Evolutionary conservation across 2,113 vertebrate species (phyloP), one percentile per base, ranked within the genome.

Genomic region (Myotis brandtii): DNA sequence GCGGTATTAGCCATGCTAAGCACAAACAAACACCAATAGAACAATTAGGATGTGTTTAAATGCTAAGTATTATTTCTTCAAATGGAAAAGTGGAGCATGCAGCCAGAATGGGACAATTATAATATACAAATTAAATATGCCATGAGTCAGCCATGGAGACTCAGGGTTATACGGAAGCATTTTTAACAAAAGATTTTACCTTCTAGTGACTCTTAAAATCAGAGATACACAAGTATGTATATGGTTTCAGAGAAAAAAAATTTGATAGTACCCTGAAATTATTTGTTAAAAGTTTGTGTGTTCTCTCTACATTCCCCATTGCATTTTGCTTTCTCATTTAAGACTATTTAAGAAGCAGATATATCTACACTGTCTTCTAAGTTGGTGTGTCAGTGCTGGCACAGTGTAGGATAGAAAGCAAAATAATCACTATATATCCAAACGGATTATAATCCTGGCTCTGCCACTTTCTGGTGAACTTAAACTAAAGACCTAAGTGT

Each of bases 161-260:
- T 69, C 3, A 52, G 20, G 59, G 23, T 86, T 90, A 70, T 21
- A 92, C 67, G 37, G 79, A 52, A 43, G 23, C 2, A 50, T 73
- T 56, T 94, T 94, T 64, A 70, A 77, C 48, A 32, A 32, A 72
- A 94, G 17, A 89, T 86, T 97, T 97, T 94, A n/a, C 27, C 73
- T 27, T 86, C 40, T 62, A 66, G 30, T 83, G 17, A 40, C 30
- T 0, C 0, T 48, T 75, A 75, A 95, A 69, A 87, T 97, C 91
- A 93, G 37, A 80, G 93, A 79, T 94, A 48, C 23, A 25, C 27
- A 30, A 54, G 54, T 56, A 48, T 0, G 3, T 10, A 0, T 14
- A 56, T 67, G 46, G 46, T 46, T 46, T 46, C 46, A 46, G 46
- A 46, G 46, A 46, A 46, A 46, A 10, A 10, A 46, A 46, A 46